Base-by-base conservation (phyloP, 2,888 invertebrate genomes). In the Girardia tigrina region DNA sequence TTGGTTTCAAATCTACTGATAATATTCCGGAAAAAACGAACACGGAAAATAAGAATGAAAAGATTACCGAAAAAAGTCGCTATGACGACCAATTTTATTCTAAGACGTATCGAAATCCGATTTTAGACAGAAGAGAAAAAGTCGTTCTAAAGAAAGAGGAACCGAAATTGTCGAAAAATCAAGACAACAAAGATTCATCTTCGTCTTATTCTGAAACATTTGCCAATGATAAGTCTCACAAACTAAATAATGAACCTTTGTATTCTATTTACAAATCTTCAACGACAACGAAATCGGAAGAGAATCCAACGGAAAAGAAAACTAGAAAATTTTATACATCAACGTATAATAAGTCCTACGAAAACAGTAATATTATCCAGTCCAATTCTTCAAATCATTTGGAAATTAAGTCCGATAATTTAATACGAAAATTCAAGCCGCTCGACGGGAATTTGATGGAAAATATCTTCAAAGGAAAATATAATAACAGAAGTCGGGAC, bases 41-140 rank as follows among this genome's bases (percentile, higher is more conserved):
- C 4, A 56, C 4, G 8, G 23, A 6, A 12, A 23, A 16, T 56
- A 56, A 4, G 23, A n/a, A n/a, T 20, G 56, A 56, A 56, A n/a
- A n/a, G n/a, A 56, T 12, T 20, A 56, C n/a, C 23, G 56, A 56
- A 56, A 56, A 56, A 2, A 6, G 4, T 56, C 56, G 56, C n/a
- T 56, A 56, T n/a, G 56, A 56, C 23, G 56, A 56, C 23, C n/a
- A 56, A 56, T 56, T 56, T 16, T 56, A 56, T n/a, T 56, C 56
- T 20, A 56, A 56, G n/a, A 16, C 23, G 6, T 56, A 56, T 56
- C 4, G 56, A 56, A 56, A 56, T 56, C 56, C 56, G 2, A 56
- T 56, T 12, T 16, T 56, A 8, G 23, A 56, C 23, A 56, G 23
- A 56, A 56, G 56, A 56, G 56, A 56, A 16, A 56, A 56, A n/a